Conservation (phyloP, 2,113 vertebrate genomes). For the Lonchura striata region DNA sequence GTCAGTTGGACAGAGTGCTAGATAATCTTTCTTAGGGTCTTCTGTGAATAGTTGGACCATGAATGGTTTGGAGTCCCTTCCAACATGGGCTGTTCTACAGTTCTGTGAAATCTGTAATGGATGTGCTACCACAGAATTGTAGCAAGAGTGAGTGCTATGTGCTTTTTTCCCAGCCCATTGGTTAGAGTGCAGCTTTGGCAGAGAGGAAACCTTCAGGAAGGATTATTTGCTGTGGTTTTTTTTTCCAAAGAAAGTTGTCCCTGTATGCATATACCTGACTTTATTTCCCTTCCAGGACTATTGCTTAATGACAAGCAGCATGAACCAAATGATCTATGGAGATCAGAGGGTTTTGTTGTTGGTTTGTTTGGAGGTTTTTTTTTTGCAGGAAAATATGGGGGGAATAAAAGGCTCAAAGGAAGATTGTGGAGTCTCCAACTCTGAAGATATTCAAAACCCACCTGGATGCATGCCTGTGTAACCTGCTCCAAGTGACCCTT, state of each 20-base stretch:
- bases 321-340: not conserved
- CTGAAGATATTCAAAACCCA: not conserved
- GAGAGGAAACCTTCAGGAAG: not conserved
- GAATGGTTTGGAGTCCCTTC: not conserved
- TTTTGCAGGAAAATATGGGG: not conserved
- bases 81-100: not conserved
- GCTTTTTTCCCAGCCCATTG: not conserved
- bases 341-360: not conserved
- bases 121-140: not conserved
- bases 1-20: not conserved
- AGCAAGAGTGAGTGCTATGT: not conserved
- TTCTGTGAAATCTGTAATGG: not conserved
- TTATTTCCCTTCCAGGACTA: not conserved
- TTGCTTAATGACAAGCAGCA: not conserved
- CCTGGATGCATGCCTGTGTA: not conserved
- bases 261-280: not conserved
- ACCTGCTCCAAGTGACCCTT: not conserved
- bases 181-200: not conserved
- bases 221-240: not conserved
- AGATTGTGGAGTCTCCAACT: not conserved
- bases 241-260: not conserved
- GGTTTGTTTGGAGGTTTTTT: not conserved
- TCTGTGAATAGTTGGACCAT: not conserved
- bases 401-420: accelerated
- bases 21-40: not conserved